Evolutionary conservation across 2,113 vertebrate genomes (phyloP).

Genomic region (Zingel zingel): DNA sequence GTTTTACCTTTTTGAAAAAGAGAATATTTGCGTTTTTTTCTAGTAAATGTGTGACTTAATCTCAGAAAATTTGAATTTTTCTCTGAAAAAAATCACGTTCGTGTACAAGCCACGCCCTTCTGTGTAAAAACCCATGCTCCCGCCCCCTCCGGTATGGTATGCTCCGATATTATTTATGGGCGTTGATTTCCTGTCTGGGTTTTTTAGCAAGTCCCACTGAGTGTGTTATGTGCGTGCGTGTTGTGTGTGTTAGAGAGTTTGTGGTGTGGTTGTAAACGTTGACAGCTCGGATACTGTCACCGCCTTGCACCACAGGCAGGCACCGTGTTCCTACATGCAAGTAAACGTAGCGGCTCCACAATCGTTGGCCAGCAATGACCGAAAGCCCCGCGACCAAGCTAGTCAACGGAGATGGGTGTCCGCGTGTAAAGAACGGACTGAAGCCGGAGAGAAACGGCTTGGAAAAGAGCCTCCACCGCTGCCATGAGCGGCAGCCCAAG

Average conservation of each 20-base stretch:
- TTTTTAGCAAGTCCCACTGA: conserved; percentile 57
- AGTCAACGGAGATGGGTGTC: conserved; percentile 66
- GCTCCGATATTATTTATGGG: conserved; percentile 47
- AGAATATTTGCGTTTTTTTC: too few relatives aligned
- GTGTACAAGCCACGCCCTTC: conserved; percentile 37
- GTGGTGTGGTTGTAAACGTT: conserved; percentile 25
- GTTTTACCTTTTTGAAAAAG: too few relatives aligned
- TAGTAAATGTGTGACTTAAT: too few relatives aligned
- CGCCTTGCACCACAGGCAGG: conserved; percentile 51
- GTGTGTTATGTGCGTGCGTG: conserved; percentile 9
- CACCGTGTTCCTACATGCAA: conserved; percentile 63
- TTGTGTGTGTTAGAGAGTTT: conserved; percentile 13
- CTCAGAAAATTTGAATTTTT: too few relatives aligned
- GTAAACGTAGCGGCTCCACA: conserved; percentile 54
- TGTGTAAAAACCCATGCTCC: not conserved
- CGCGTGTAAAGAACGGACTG: conserved; percentile 73
- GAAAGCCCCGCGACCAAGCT: conserved; percentile 72
- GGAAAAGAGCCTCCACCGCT: conserved; percentile 61
- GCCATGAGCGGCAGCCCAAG: conserved; percentile 51
- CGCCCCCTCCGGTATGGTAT: conserved; percentile 20
- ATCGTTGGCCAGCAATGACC: conserved; percentile 75
- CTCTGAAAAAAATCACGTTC: not conserved
- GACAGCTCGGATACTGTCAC: conserved; percentile 48
- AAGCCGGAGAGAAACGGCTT: conserved; percentile 76
- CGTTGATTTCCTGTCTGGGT: conserved; percentile 77